Percentiles rank a stretch among this genome's conserved stretches.
Evolutionary conservation across 2,888 invertebrate species (phyloP).

Genomic region (Biston stratarius): DNA sequence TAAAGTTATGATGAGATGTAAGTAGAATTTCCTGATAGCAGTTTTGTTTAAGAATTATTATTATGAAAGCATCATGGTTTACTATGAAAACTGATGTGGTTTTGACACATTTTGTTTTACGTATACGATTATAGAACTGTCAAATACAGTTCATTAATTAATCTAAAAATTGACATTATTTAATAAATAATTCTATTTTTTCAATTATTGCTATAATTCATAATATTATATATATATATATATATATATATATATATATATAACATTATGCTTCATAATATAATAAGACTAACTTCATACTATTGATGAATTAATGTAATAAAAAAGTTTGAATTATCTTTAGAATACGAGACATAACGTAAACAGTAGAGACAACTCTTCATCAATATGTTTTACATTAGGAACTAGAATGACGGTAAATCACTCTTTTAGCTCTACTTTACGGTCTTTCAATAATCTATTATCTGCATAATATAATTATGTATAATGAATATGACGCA

Average conservation of each 20-base stretch:
- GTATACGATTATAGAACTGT: too few relatives aligned
- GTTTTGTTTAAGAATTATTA: not conserved
- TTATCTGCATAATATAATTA: too few relatives aligned
- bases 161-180: too few relatives aligned
- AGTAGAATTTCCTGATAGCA: not conserved
- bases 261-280: too few relatives aligned
- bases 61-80: not conserved
- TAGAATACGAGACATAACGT: not conserved
- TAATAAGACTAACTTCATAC: too few relatives aligned
- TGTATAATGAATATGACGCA: constrained; percentile 47
- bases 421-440: constrained; percentile 45
- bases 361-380: not conserved
- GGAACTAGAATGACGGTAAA: constrained; percentile 33
- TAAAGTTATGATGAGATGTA: not conserved
- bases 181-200: too few relatives aligned
- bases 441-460: constrained; percentile 49
- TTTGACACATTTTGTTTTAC: too few relatives aligned
- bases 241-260: too few relatives aligned
- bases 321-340: not conserved
- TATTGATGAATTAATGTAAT: not conserved
- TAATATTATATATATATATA: too few relatives aligned
- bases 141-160: too few relatives aligned
- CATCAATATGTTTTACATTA: constrained; percentile 5
- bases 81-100: too few relatives aligned
- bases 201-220: too few relatives aligned